Conservation (phyloP, 2,113 vertebrate species). For the Nettapus auritus region DNA sequence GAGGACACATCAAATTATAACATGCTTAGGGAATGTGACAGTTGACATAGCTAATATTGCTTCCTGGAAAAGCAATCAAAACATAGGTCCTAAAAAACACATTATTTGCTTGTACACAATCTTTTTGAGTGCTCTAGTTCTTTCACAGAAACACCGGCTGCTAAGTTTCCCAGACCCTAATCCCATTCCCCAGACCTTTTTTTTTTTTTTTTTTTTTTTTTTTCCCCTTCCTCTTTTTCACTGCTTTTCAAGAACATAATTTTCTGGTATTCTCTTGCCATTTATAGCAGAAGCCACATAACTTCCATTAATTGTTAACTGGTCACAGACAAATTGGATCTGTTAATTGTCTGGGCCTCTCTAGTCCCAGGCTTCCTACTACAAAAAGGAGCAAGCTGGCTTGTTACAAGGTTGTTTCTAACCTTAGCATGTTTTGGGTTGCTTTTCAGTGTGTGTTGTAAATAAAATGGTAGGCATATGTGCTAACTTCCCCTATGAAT, state of each 20-base stretch:
- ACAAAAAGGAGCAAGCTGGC: not conserved
- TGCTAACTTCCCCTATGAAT: not conserved
- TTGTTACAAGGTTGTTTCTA: not conserved
- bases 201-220: not conserved
- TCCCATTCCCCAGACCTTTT: not conserved
- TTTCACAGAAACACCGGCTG: not conserved
- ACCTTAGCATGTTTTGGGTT: not conserved
- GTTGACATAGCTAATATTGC: not conserved
- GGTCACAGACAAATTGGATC: not conserved
- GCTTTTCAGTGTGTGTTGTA: not conserved
- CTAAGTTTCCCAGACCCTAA: not conserved
- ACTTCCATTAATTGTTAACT: not conserved
- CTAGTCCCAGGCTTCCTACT: not conserved
- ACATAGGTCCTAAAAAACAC: not conserved
- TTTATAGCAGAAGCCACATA: not conserved
- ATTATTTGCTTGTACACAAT: not conserved
- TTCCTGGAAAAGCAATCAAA: not conserved
- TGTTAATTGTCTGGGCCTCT: not conserved
- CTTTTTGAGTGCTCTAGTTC: not conserved
- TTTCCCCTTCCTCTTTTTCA: not conserved
- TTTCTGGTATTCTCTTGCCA: not conserved
- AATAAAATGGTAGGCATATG: not conserved
- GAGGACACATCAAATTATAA: not conserved
- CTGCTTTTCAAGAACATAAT: not conserved
- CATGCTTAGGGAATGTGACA: not conserved